Evolutionary conservation across 2,888 invertebrate species (phyloP), one percentile per base, ranked within the genome.

Genomic region (Nezara viridula): DNA sequence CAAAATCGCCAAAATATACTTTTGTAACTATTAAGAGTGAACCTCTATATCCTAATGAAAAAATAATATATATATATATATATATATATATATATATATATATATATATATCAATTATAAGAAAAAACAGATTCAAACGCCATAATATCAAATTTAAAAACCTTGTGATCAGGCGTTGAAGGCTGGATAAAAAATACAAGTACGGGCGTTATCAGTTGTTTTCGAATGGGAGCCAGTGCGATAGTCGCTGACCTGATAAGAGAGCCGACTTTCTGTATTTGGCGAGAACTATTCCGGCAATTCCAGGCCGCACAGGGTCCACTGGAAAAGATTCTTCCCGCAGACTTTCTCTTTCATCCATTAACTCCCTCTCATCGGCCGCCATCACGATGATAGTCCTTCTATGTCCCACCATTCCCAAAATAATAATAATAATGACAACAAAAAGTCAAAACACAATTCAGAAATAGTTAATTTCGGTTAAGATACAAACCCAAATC

Each of bases 141-240:
- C 4, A 81, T n/a, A 44, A 44, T n/a, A 24, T 24, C 24, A 0
- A 24, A 81, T 81, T 81, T 81, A 81, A 81, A 81, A n/a, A 19
- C 14, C 44, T 40, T 0, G 14, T n/a, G 81, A 12, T 44, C 24
- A 24, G 81, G 19, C 14, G n/a, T 40, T 44, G 44, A 81, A 81
- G 81, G 81, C 10, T 81, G 81, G 81, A 81, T 81, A 44, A 81
- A 60, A 60, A 77, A 81, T 44, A 73, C 66, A 73, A 81, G 81
- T n/a, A 47, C 44, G 44, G 14, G 44, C n/a, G 40, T 81, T 81
- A 81, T 81, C 81, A 81, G 44, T 81, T 81, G 81, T 81, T 81
- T 81, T 81, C 40, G 81, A 81, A 81, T 81, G 44, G 81, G 81
- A 81, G 81, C 81, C 44, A 81, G n/a, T 16, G 81, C 40, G 81